These are phyloP conservation scores for Pherbina coryleti DNA, from an alignment of 2,888 invertebrate genomes.

Conservation along the genomic window DNA sequence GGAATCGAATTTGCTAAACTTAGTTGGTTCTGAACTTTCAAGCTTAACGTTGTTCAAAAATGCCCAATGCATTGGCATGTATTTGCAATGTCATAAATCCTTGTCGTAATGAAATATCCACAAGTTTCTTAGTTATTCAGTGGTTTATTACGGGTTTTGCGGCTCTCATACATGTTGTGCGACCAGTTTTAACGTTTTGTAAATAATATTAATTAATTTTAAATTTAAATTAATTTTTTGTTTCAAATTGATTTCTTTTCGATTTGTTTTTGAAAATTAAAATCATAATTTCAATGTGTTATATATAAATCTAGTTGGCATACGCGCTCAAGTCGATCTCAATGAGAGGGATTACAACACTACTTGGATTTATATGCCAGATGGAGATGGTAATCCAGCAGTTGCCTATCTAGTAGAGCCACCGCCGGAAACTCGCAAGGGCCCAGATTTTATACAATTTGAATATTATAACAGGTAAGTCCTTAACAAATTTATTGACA, in stretches of 20 bases:
- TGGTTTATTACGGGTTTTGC: slow-evolving; percentile 63
- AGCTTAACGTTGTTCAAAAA: slow-evolving; percentile 16
- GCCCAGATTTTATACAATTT: slow-evolving; percentile 60
- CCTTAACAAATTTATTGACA: not conserved
- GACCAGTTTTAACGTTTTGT: slow-evolving; percentile 59
- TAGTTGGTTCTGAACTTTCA: slow-evolving; percentile 24
- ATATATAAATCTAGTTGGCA: slow-evolving; percentile 54
- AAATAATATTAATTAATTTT: slow-evolving; percentile 43
- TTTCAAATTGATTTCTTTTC: not conserved
- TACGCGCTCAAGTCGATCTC: slow-evolving; percentile 61
- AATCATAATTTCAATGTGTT: not conserved
- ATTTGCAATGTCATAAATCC: slow-evolving; percentile 65
- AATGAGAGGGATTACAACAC: slow-evolving; percentile 67
- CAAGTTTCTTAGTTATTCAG: slow-evolving; percentile 59
- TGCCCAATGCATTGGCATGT: slow-evolving; percentile 58
- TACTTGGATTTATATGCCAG: slow-evolving; percentile 70
- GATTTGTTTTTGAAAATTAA: not conserved
- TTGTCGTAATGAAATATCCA: slow-evolving; percentile 63
- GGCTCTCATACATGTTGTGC: slow-evolving; percentile 58
- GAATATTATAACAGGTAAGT: slow-evolving; percentile 63
- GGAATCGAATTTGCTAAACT: not conserved
- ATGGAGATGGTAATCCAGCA: slow-evolving; percentile 67
- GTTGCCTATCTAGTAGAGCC: slow-evolving; percentile 66
- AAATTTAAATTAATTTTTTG: not conserved
- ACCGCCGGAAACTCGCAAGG: slow-evolving; percentile 58